These are phyloP conservation scores for Drosophila neotestacea DNA, from an alignment of 2,888 invertebrate species.

Conservation along the genomic window DNA sequence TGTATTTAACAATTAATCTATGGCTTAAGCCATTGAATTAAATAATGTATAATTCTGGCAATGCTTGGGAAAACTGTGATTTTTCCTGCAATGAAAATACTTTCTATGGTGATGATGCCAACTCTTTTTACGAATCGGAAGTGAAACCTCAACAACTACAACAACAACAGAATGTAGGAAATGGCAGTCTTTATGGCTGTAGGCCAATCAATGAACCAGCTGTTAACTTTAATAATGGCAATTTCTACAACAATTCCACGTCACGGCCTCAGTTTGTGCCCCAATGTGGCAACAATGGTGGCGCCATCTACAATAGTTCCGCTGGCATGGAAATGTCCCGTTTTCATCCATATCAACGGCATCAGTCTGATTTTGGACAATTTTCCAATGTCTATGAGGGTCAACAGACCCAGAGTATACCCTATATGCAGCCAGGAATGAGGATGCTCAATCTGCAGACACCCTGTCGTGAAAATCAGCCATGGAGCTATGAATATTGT, in stretches of 20 bases:
- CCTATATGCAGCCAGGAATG: constrained; percentile 30
- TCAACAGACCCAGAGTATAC: constrained; percentile 17
- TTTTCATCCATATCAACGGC: constrained; percentile 70
- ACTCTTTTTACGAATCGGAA: constrained; percentile 50
- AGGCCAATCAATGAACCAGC: constrained; percentile 60
- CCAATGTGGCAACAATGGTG: constrained; percentile 3
- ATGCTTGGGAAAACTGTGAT: constrained; percentile 68
- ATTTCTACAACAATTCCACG: constrained; percentile 44
- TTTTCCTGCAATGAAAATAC: constrained; percentile 65
- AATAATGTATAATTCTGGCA: constrained; percentile 59
- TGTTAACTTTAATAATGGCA: constrained; percentile 66
- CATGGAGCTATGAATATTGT: constrained; percentile 89
- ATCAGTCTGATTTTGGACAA: constrained; percentile 20
- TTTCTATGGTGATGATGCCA: constrained; percentile 64
- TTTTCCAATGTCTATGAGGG: constrained; percentile 16
- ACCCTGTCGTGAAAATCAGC: constrained; percentile 86
- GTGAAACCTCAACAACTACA: constrained; percentile 42
- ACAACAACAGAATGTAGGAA: constrained; percentile 20
- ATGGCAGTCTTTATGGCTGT: constrained; percentile 46
- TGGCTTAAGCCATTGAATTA: constrained; percentile 41
- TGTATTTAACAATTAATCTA: constrained; percentile 8
- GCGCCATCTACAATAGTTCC: constrained; percentile 22
- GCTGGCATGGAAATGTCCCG: constrained; percentile 25
- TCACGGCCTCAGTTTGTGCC: background rate
- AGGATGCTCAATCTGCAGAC: constrained; percentile 47